phyloP scores from a whole-genome alignment of 1,140 invertebrate species.

The Antheraea pernyi region DNA sequence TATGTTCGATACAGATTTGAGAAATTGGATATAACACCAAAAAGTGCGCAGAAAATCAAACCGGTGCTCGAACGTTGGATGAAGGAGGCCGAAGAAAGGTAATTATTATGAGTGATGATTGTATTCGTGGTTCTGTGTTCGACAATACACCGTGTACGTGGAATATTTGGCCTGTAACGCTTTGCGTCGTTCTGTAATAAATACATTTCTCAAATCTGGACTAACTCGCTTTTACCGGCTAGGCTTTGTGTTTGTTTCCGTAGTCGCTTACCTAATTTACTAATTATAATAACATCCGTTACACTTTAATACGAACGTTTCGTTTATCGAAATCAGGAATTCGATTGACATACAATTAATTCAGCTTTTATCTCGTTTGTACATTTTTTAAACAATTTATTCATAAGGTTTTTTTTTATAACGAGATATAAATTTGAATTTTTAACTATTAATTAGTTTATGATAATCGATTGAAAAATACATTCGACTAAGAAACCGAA shows the following conservation, averaged over 20 bases:
- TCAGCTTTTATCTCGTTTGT: not conserved
- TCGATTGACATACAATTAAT: not conserved
- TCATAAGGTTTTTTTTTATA: too few relatives aligned
- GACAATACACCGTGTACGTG: constrained; percentile 60
- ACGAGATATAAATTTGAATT: too few relatives aligned
- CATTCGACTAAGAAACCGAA: too few relatives aligned
- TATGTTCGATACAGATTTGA: constrained; percentile 93
- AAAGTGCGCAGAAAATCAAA: constrained; percentile 99
- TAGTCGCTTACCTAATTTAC: not conserved
- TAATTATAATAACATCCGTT: not conserved
- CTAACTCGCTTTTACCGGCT: constrained; percentile 63
- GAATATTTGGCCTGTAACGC: constrained; percentile 73
- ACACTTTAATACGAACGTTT: not conserved
- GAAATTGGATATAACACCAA: constrained; percentile 99
- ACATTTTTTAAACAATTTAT: not conserved
- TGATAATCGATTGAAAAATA: too few relatives aligned
- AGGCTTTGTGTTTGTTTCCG: constrained; percentile 44
- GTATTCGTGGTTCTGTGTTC: constrained; percentile 58
- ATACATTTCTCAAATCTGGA: constrained; percentile 77
- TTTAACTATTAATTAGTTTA: too few relatives aligned
- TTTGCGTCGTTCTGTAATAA: constrained; percentile 66
- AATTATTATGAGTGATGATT: constrained; percentile 74
- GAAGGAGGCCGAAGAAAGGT: constrained; percentile 98
- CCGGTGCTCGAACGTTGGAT: constrained; percentile 99
- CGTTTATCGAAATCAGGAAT: constrained; percentile 22